Evolutionary conservation across 2,888 invertebrate species (phyloP).

Genomic region (Plagodis dolabraria): DNA sequence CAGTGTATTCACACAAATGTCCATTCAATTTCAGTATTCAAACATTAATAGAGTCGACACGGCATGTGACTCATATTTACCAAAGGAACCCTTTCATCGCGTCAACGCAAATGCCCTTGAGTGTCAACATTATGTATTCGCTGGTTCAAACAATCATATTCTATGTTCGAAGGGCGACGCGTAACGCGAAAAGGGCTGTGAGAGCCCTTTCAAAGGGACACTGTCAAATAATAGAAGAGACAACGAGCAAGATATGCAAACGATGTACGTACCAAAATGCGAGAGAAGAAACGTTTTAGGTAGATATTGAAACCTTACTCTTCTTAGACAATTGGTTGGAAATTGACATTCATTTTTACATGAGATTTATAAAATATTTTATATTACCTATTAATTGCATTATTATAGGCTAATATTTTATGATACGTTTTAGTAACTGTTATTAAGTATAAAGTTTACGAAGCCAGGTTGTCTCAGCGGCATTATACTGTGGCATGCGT

Average conservation of each 20-base stretch:
- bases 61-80: constrained; percentile 17
- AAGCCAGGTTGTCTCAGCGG: too few relatives aligned
- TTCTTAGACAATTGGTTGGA: constrained; percentile 10
- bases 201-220: constrained; percentile 30
- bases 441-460: too few relatives aligned
- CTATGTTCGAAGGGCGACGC: constrained; percentile 20
- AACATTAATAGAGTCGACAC: constrained; percentile 14
- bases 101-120: constrained; percentile 16
- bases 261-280: constrained; percentile 11
- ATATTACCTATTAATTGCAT: too few relatives aligned
- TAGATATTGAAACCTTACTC: constrained; percentile 14
- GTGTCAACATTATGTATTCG: constrained; percentile 23
- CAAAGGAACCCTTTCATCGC: constrained; percentile 21
- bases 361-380: too few relatives aligned
- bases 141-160: constrained; percentile 33
- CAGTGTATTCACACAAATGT: constrained; percentile 1
- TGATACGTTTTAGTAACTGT: too few relatives aligned
- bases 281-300: constrained; percentile 9
- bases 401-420: too few relatives aligned
- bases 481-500: too few relatives aligned
- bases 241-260: constrained; percentile 28
- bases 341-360: constrained; percentile 16
- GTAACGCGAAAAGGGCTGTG: constrained; percentile 27
- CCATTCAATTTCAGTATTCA: constrained; percentile 5
- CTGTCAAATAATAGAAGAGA: constrained; percentile 29